Base-by-base conservation (phyloP, 2,888 invertebrate genomes). In the Vesta saturnalis region DNA sequence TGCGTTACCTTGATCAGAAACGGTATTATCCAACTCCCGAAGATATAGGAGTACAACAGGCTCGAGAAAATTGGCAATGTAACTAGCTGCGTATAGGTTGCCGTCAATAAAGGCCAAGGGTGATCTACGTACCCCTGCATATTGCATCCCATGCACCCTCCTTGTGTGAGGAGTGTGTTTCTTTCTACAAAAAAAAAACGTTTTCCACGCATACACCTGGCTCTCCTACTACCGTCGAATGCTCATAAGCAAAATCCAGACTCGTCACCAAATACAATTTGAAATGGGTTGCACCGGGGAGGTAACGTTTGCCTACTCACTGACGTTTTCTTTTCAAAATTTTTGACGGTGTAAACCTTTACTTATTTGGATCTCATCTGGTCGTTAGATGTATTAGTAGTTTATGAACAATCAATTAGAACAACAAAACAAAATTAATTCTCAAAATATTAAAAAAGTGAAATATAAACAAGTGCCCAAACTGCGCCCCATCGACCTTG, bases 241-340 rank as follows among this genome's bases (percentile, higher is more conserved):
- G n/a, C n/a, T n/a, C n/a, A n/a, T n/a, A n/a, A n/a, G n/a, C n/a
- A n/a, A n/a, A 49, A 49, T 49, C 49, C 8, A 16, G 19, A 18
- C 15, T 49, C 49, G 19, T 49, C 49, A 49, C 49, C 16, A 18
- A 49, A 49, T 15, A 49, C 49, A 10, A 49, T 49, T 49, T 49
- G 49, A 49, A n/a, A n/a, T n/a, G n/a, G n/a, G n/a, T n/a, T n/a
- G n/a, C n/a, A n/a, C n/a, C n/a, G n/a, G n/a, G n/a, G n/a, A n/a
- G n/a, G n/a, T n/a, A n/a, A n/a, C n/a, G n/a, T n/a, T n/a, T n/a
- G n/a, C n/a, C n/a, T n/a, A n/a, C n/a, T n/a, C n/a, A n/a, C n/a
- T n/a, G n/a, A n/a, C n/a, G n/a, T n/a, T n/a, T n/a, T n/a, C n/a
- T n/a, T n/a, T n/a, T n/a, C n/a, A n/a, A n/a, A n/a, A n/a, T n/a